Conservation (phyloP, 2,113 vertebrate genomes). For the Saimiri boliviensis region DNA sequence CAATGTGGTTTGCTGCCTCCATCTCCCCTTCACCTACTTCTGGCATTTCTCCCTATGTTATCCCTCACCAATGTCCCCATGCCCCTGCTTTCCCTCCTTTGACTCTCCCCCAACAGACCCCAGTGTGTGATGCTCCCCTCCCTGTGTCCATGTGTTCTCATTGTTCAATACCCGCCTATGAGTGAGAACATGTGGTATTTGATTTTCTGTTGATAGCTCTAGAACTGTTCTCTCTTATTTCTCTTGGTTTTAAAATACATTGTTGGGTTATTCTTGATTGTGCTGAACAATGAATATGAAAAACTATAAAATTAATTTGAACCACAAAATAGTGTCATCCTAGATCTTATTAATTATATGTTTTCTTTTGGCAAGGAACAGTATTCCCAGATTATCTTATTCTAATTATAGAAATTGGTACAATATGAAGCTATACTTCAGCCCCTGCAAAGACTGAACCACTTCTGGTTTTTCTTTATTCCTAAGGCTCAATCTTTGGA, state of each 20-base stretch:
- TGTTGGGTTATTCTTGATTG: neutral
- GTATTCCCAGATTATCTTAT: neutral
- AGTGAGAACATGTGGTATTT: too few relatives aligned
- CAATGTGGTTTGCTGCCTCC: too few relatives aligned
- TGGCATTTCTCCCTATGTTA: too few relatives aligned
- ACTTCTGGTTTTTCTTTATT: constrained; percentile 11
- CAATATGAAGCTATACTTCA: neutral
- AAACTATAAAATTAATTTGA: neutral
- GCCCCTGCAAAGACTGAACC: neutral
- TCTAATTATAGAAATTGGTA: constrained; percentile 37
- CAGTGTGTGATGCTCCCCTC: too few relatives aligned
- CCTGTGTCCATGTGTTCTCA: too few relatives aligned
- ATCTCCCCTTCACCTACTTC: too few relatives aligned
- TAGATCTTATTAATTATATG: neutral
- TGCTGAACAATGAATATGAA: neutral
- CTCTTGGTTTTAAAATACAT: neutral
- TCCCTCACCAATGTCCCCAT: too few relatives aligned
- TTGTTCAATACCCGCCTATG: too few relatives aligned
- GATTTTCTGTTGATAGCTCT: neutral
- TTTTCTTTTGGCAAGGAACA: neutral
- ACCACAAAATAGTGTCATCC: neutral
- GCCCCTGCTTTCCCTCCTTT: too few relatives aligned
- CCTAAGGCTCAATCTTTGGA: neutral
- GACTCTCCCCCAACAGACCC: too few relatives aligned
- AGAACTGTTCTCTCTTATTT: neutral